Base-by-base conservation (phyloP, 2,797 vertebrate genomes). In the Oreochromis grahami region DNA sequence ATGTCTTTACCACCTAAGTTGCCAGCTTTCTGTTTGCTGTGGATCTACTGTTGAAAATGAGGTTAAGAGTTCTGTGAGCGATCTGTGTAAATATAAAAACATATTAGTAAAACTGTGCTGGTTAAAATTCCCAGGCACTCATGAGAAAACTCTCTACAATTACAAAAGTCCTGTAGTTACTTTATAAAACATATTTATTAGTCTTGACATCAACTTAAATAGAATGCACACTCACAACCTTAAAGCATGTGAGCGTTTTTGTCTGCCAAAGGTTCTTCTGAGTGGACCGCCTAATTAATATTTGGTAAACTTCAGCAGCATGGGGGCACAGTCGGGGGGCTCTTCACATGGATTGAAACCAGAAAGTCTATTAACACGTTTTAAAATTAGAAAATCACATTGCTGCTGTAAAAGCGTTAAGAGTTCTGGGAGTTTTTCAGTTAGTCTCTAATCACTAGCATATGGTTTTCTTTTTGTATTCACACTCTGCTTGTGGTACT, bases 231-330 rank as follows among this genome's bases (percentile, higher is more conserved):
- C 2, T 2, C 70, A 74, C 10, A 74, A 34, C 26, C 15, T 51
- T 51, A 50, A 50, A n/a, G 43, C 26, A 50, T 51, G 26, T 74
- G 5, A n/a, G 43, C 1, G 3, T 74, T 17, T 74, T 74, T 74
- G 43, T 51, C 48, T 51, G 29, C 70, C 10, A 34, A 51, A 34
- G 45, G 45, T 74, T 74, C 48, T n/a, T 53, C 12, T 8, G 17
- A 90, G 84, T 88, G 77, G 60, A 60, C 52, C 2, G 5, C 29
- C 41, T 89, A 78, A 84, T 91, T 77, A 86, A 86, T 90, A 86
- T 89, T 85, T 86, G 77, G 84, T 79, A 17, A 85, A 82, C 76
- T 65, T 41, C 19, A 78, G 74, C 53, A 82, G 82, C 76, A 32
- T 63, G n/a, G 70, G 7, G 76, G 41, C 81, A 63, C 91, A 72